Percentiles rank a stretch among this genome's conserved stretches.
Conservation (phyloP, 2,888 invertebrate species). For the Pseudoips prasinana region DNA sequence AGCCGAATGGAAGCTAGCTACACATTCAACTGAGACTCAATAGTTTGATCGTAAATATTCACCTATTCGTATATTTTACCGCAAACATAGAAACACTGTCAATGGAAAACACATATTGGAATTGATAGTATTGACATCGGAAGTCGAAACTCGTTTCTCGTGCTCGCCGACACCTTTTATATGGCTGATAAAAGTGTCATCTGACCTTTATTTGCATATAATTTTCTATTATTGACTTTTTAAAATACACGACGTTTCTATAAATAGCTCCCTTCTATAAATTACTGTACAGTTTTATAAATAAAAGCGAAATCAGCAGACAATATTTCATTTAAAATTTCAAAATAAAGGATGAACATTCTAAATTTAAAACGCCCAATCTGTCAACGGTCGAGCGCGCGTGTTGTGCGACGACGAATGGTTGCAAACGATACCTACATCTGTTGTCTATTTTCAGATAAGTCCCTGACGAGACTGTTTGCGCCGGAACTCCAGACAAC, state of each 20-base stretch:
- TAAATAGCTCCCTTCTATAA: no score
- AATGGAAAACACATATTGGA: slow-evolving; percentile 33
- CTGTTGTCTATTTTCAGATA: slow-evolving; percentile 77
- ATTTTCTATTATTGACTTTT: background rate
- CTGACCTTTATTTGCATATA: slow-evolving; percentile 6
- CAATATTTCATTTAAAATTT: slow-evolving; percentile 70
- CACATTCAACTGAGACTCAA: slow-evolving; percentile 51
- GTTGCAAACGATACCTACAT: slow-evolving; percentile 76
- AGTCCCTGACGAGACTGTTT: slow-evolving; percentile 66
- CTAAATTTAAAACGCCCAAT: slow-evolving; percentile 77
- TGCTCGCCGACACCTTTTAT: slow-evolving; percentile 13
- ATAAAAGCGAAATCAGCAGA: slow-evolving; percentile 53
- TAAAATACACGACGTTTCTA: no score
- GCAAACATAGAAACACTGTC: slow-evolving; percentile 37
- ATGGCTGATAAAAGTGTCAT: slow-evolving; percentile 10
- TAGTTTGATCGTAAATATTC: slow-evolving; percentile 58
- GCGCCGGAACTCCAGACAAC: slow-evolving; percentile 63
- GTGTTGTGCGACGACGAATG: slow-evolving; percentile 76
- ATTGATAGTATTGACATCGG: slow-evolving; percentile 39
- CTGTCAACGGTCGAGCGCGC: slow-evolving; percentile 78
- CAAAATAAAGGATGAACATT: slow-evolving; percentile 70
- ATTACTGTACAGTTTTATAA: slow-evolving; percentile 6
- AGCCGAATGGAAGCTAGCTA: slow-evolving; percentile 49
- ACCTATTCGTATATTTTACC: slow-evolving; percentile 42
- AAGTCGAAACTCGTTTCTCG: slow-evolving; percentile 27